phyloP scores from a whole-genome alignment of 2,888 invertebrate species.

The Ypsolopha scabrella region DNA sequence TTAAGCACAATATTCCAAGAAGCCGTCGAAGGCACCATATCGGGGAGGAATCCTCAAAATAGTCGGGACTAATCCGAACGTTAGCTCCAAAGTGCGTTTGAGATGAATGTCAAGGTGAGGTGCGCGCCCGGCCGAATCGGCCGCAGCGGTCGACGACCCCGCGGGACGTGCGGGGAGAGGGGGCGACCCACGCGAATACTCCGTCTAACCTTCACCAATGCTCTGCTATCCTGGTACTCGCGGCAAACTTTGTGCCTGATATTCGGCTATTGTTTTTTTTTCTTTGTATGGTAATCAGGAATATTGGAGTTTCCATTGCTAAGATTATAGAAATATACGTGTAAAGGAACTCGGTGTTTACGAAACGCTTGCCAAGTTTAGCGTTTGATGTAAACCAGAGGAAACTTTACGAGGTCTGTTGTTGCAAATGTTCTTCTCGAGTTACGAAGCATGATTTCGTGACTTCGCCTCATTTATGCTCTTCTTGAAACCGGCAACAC shows the following conservation, averaged over 20 bases:
- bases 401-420: too few relatives aligned
- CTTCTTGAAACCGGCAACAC: too few relatives aligned
- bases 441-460: too few relatives aligned
- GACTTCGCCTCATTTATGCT: too few relatives aligned
- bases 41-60: background rate
- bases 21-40: background rate
- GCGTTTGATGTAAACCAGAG: too few relatives aligned
- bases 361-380: too few relatives aligned
- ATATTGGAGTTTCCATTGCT: too few relatives aligned
- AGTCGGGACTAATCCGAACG: background rate
- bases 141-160: slow-evolving; percentile 61
- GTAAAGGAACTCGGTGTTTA: too few relatives aligned
- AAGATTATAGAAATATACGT: too few relatives aligned
- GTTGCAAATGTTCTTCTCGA: too few relatives aligned
- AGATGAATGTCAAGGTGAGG: slow-evolving; percentile 71
- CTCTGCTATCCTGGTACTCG: slow-evolving; percentile 47
- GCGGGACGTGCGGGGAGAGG: slow-evolving; percentile 30
- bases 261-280: background rate
- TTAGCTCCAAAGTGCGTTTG: slow-evolving; percentile 25
- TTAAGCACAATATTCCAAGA: background rate
- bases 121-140: slow-evolving; percentile 61
- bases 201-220: slow-evolving; percentile 47
- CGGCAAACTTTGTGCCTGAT: background rate
- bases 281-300: too few relatives aligned
- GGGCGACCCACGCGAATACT: slow-evolving; percentile 63